phyloP scores from a whole-genome alignment of 2,113 vertebrate species.

The Neoarius graeffei region DNA sequence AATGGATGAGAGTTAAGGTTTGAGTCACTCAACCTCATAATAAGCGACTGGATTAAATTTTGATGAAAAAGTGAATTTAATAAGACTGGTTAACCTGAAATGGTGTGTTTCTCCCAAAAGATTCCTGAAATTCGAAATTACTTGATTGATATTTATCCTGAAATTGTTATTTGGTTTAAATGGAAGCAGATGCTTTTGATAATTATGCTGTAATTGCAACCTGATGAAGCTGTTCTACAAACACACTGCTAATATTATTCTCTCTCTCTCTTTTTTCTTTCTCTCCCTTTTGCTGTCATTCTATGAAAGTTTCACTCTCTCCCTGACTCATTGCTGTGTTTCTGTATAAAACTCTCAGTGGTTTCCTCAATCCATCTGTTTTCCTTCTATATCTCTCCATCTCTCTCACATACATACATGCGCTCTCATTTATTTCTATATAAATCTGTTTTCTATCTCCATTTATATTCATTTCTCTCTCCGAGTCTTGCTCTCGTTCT shows the following conservation, averaged over 20 bases:
- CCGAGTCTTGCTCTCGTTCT: neutral
- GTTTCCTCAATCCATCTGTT: neutral
- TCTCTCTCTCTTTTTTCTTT: neutral
- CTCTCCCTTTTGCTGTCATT: neutral
- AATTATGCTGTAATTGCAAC: neutral
- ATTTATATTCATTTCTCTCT: neutral
- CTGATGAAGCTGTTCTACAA: neutral
- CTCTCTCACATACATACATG: neutral
- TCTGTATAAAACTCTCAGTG: neutral
- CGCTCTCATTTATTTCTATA: neutral
- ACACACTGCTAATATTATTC: conserved; percentile 13
- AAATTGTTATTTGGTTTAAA: neutral
- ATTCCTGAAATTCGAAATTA: neutral
- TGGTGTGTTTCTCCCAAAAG: neutral
- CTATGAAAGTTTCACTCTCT: neutral
- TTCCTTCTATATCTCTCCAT: neutral
- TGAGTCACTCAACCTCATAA: neutral
- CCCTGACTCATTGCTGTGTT: neutral
- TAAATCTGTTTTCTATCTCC: neutral
- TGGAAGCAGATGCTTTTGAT: neutral
- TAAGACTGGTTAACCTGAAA: neutral
- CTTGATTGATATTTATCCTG: neutral
- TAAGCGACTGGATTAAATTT: neutral
- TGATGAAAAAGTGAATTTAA: neutral
- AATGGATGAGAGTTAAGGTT: neutral